Conservation (phyloP, 2,888 invertebrate genomes). For the Steinernema carpocapsae region DNA sequence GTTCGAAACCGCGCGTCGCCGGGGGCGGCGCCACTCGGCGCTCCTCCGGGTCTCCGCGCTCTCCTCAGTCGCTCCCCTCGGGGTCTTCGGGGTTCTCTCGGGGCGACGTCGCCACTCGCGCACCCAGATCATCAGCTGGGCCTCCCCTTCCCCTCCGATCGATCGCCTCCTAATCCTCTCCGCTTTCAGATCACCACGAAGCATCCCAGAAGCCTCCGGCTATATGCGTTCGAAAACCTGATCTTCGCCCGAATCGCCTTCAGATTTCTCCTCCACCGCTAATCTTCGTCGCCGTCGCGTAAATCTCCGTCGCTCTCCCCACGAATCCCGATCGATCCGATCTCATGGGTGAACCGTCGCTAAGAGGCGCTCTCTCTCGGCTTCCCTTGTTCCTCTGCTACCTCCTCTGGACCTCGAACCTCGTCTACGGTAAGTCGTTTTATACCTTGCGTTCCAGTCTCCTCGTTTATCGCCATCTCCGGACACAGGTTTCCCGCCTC, state of each 20-base stretch:
- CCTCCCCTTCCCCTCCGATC: slow-evolving; percentile 2
- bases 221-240: slow-evolving; percentile 31
- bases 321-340: slow-evolving; percentile 7
- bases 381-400: neutral
- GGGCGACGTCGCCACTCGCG: neutral
- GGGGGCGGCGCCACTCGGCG: neutral
- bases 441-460: neutral
- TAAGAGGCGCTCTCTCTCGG: neutral
- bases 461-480: neutral
- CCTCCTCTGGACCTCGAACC: neutral
- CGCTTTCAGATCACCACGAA: slow-evolving; percentile 20
- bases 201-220: slow-evolving; percentile 16
- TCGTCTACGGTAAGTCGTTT: slow-evolving; percentile 29
- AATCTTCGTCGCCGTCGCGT: neutral
- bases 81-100: slow-evolving; percentile 4
- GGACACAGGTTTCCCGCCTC: neutral
- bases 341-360: slow-evolving; percentile 1
- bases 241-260: neutral
- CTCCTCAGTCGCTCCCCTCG: neutral
- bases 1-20: neutral
- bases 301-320: neutral
- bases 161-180: slow-evolving; percentile 24
- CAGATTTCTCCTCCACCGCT: slow-evolving; percentile 10
- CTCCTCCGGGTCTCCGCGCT: neutral
- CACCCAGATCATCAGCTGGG: slow-evolving; percentile 25